Base-by-base conservation (phyloP, 2,888 invertebrate species). In the Diploptera punctata region DNA sequence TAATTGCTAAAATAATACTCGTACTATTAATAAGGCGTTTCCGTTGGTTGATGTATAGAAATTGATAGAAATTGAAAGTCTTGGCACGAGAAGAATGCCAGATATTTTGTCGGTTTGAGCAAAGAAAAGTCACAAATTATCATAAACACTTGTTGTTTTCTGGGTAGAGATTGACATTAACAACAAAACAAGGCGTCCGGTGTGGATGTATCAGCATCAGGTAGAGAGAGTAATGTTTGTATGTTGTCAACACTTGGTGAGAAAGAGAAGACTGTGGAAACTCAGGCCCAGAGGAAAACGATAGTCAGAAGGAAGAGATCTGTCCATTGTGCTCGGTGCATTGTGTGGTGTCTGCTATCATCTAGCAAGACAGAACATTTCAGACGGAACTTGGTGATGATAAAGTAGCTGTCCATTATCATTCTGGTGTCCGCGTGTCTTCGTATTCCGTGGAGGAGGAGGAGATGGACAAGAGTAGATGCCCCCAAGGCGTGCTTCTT, bases 401-500 rank as follows among this genome's bases (percentile, higher is more conserved):
- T 65, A 65, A 65, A 65, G 65, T 65, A 65, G 44, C 65, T 65
- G 65, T 65, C 65, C 65, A 65, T 65, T 65, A 65, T 65, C 65
- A 47, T 47, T 24, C 4, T 43, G 16, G 26, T 65, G 65, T 44
- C 57, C 29, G 26, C 26, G 57, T n/a, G 29, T 52, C 52, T 52
- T 24, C 24, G 9, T 19, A 19, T n/a, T n/a, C 18, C 21, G 52
- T 21, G 57, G 29, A 57, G 5, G 57, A 24, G 26, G 24, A n/a
- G 57, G 52, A 52, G 57, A 29, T 29, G 4, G 57, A 29, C 26
- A 26, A 29, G 57, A 5, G 26, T 26, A 26, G 21, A 21, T 54
- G 54, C 54, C 57, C 57, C 26, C 26, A 10, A 57, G 57, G 57
- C 57, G 26, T 57, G n/a, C 16, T 26, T 57, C 57, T 57, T 57